Conservation (phyloP, 2,888 invertebrate species). For the Exephanes ischioxanthus region DNA sequence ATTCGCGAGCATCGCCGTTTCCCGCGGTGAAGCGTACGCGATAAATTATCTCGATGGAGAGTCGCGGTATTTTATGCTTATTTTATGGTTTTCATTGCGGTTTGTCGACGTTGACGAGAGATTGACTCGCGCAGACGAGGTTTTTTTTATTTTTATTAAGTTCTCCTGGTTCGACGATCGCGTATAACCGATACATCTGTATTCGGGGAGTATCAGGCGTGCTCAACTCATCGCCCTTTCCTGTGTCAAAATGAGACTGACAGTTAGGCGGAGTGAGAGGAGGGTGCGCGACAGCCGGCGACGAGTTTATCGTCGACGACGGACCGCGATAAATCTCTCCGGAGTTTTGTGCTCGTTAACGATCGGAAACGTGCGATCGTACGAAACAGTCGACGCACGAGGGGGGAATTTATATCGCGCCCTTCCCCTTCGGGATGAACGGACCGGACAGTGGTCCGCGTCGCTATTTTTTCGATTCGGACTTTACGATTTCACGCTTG, state of each 20-base stretch:
- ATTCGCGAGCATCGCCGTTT: slow-evolving; percentile 26
- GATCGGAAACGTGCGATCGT: slow-evolving; percentile 67
- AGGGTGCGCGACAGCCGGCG: slow-evolving; percentile 61
- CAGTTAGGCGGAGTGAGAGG: slow-evolving; percentile 13
- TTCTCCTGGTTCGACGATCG: not conserved
- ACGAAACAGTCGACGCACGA: slow-evolving; percentile 61
- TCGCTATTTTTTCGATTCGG: slow-evolving; percentile 73
- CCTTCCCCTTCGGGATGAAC: not conserved
- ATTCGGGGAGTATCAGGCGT: slow-evolving; percentile 6
- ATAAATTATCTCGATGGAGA: not conserved
- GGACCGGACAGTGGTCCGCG: slow-evolving; percentile 46
- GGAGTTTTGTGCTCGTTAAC: slow-evolving; percentile 63
- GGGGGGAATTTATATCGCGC: slow-evolving; percentile 53
- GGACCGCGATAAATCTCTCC: slow-evolving; percentile 63
- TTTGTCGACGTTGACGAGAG: slow-evolving; percentile 33
- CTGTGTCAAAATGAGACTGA: slow-evolving; percentile 32
- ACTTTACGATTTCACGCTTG: slow-evolving; percentile 72
- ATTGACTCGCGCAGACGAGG: slow-evolving; percentile 17
- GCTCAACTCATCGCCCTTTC: slow-evolving; percentile 26
- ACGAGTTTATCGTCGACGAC: slow-evolving; percentile 66
- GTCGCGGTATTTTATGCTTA: not conserved
- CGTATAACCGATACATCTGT: slow-evolving; percentile 24
- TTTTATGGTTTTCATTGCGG: not conserved
- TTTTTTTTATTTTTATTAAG: slow-evolving; percentile 36
- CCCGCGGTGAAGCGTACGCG: not conserved